phyloP scores from a whole-genome alignment of 2,888 invertebrate species.

The Zygothrica quintamaculata region DNA sequence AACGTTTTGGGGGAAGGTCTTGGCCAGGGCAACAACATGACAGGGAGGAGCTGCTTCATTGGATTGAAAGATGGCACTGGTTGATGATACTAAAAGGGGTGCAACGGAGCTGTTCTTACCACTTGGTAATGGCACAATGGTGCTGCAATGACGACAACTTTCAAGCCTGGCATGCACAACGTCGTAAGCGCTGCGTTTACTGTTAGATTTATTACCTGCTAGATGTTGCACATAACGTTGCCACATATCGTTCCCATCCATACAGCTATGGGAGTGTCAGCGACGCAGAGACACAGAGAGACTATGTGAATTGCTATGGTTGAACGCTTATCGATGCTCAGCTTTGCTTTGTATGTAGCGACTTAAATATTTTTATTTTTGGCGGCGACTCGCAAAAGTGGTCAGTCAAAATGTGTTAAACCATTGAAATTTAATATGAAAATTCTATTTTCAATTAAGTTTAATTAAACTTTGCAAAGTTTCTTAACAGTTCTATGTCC shows the following conservation, averaged over 20 bases:
- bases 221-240: slow-evolving; percentile 75
- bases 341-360: neutral
- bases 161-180: slow-evolving; percentile 70
- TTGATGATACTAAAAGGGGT: neutral
- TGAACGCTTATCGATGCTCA: no score
- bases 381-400: no score
- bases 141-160: slow-evolving; percentile 71
- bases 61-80: neutral
- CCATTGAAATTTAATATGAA: slow-evolving; percentile 24
- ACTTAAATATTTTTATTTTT: no score
- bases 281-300: neutral
- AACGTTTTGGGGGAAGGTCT: slow-evolving; percentile 15
- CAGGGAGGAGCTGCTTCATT: neutral
- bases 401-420: no score
- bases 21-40: slow-evolving; percentile 36
- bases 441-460: slow-evolving; percentile 27
- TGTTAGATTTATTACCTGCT: slow-evolving; percentile 79
- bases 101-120: slow-evolving; percentile 21
- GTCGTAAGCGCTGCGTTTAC: slow-evolving; percentile 77
- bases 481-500: no score
- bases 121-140: slow-evolving; percentile 41
- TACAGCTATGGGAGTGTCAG: no score
- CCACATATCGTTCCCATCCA: slow-evolving; percentile 16
- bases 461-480: neutral
- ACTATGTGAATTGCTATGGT: slow-evolving; percentile 25